Evolutionary conservation across 2,113 vertebrate species (phyloP).

Genomic region (Tyrannus savana): DNA sequence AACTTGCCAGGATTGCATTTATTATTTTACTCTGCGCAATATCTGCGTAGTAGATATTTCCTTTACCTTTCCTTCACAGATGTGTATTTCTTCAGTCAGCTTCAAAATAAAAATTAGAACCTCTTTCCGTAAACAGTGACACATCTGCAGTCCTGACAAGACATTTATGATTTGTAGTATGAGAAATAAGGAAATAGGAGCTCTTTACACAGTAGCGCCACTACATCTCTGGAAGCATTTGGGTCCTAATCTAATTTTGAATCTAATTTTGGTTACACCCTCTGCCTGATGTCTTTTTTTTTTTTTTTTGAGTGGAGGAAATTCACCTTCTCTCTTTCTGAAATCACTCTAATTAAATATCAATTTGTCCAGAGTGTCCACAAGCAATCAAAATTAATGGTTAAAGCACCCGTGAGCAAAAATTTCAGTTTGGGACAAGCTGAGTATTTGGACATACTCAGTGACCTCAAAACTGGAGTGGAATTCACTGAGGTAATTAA

Average conservation of each 20-base stretch:
- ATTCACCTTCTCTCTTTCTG: not conserved
- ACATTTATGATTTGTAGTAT: not conserved
- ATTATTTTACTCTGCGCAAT: conserved; percentile 20
- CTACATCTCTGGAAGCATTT: not conserved
- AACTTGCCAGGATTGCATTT: not conserved
- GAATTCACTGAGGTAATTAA: not conserved
- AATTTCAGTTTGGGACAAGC: not conserved
- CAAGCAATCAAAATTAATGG: not conserved
- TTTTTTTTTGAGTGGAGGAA: not conserved
- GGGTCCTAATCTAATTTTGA: too few relatives aligned
- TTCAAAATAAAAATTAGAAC: not conserved
- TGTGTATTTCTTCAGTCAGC: not conserved
- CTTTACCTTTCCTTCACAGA: not conserved
- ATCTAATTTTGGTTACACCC: not conserved
- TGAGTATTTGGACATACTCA: not conserved
- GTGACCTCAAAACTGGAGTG: not conserved
- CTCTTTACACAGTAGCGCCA: not conserved
- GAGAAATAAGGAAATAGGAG: conserved; percentile 7
- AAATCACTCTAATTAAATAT: not conserved
- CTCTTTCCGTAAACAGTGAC: not conserved
- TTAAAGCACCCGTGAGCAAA: not conserved
- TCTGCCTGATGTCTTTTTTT: not conserved
- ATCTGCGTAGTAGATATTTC: not conserved
- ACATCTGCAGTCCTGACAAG: not conserved
- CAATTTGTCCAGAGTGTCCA: not conserved